phyloP scores from a whole-genome alignment of 2,888 invertebrate genomes.

The Pollenia labialis region DNA sequence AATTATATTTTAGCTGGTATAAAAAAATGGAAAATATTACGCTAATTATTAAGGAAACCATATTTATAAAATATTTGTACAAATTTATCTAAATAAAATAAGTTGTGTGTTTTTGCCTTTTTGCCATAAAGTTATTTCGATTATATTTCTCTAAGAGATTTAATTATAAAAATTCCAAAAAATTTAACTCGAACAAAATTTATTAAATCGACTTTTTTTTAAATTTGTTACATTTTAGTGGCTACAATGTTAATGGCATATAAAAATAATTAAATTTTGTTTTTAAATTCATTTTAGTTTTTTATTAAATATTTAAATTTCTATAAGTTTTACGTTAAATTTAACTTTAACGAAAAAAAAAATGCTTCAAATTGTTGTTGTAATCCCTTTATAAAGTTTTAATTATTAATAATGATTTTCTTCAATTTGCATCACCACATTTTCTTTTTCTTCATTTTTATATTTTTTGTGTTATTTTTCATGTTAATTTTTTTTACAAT shows the following conservation, averaged over 20 bases:
- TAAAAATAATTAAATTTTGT: slow-evolving; percentile 60
- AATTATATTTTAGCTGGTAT: neutral
- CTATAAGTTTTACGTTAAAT: neutral
- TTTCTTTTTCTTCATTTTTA: neutral
- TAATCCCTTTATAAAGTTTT: slow-evolving; percentile 39
- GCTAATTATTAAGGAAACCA: neutral
- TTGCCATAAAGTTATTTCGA: neutral
- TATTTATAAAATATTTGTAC: neutral
- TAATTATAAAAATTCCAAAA: neutral
- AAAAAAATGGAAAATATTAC: neutral
- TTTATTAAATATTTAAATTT: slow-evolving; percentile 14
- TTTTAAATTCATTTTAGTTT: slow-evolving; percentile 16
- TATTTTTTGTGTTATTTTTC: neutral
- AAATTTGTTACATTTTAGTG: neutral
- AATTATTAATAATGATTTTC: slow-evolving; percentile 30
- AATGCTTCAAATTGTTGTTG: slow-evolving; percentile 34
- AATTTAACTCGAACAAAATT: slow-evolving; percentile 16
- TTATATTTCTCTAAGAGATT: neutral
- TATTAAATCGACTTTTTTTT: neutral
- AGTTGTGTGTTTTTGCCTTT: slow-evolving; percentile 6
- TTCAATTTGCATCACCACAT: slow-evolving; percentile 47
- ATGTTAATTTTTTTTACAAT: neutral
- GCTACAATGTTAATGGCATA: slow-evolving; percentile 49
- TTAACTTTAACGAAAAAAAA: slow-evolving; percentile 12
- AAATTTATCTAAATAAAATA: neutral